Conservation (phyloP, 1,140 invertebrate species). For the Scaptomyza hsui region DNA sequence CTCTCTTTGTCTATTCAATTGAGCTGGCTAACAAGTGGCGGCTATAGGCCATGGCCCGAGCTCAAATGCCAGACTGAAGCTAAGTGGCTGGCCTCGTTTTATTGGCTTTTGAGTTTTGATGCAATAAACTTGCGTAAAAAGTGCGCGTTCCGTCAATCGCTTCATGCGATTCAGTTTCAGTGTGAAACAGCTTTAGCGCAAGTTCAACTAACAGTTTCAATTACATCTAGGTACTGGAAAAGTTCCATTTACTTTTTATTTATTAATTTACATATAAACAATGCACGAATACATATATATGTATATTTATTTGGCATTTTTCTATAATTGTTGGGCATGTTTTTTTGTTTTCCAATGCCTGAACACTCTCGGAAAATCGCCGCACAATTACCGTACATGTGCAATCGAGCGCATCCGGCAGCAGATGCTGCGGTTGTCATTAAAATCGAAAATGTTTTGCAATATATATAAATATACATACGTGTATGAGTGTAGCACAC, state of each 20-base stretch:
- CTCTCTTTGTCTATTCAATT: conserved; percentile 47
- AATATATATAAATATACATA: conserved; percentile 19
- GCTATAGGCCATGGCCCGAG: conserved; percentile 4
- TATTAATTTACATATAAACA: not conserved
- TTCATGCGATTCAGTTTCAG: conserved; percentile 3
- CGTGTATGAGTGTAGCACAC: conserved; percentile 18
- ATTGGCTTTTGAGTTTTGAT: conserved; percentile 43
- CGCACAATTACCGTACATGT: conserved; percentile 29
- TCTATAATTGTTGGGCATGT: conserved; percentile 48
- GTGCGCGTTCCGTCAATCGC: conserved; percentile 23
- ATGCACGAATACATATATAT: not conserved
- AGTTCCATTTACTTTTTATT: no score
- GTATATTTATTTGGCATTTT: conserved; percentile 14
- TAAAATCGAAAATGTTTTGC: conserved; percentile 63
- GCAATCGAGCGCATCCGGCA: conserved; percentile 70
- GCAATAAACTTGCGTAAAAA: conserved; percentile 41
- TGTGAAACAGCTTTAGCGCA: not conserved
- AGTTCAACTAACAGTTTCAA: no score
- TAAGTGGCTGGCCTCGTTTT: conserved; percentile 36
- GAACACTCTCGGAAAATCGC: conserved; percentile 32
- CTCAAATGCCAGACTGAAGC: conserved; percentile 7
- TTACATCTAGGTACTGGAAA: no score
- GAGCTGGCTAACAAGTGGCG: conserved; percentile 32
- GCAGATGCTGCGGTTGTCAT: conserved; percentile 70
- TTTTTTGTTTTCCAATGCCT: conserved; percentile 37